A percentile compares a stretch with the other conserved stretches of the same genome.
These are phyloP conservation scores for Crenuchus spilurus DNA, from an alignment of 2,797 vertebrate genomes.

Conservation along the genomic window DNA sequence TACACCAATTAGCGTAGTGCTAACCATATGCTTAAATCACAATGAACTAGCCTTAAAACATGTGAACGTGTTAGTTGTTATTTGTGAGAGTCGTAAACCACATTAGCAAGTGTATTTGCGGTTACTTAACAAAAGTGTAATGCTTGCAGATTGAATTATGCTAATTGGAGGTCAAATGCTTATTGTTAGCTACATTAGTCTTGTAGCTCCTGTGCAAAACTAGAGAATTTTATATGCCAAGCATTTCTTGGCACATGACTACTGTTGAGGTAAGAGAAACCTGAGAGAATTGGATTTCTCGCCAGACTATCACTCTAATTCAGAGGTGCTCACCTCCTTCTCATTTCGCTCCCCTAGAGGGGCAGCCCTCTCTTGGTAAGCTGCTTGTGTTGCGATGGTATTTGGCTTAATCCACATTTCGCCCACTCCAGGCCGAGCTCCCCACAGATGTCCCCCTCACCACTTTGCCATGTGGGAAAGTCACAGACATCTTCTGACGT, in stretches of 20 bases:
- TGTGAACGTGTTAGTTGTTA: no score
- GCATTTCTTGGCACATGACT: background rate
- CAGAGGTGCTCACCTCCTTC: background rate
- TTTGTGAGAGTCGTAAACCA: no score
- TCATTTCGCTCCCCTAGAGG: background rate
- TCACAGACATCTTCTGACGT: conserved; percentile 6
- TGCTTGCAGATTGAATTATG: no score
- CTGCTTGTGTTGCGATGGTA: conserved; percentile 23
- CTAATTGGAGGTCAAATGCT: no score
- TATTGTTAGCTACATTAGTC: background rate
- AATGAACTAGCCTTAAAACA: no score
- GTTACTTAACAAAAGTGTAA: no score
- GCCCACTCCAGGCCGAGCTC: conserved; percentile 28
- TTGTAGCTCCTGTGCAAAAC: conserved; percentile 8
- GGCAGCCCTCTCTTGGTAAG: conserved; percentile 27
- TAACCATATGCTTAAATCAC: no score
- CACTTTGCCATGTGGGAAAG: background rate
- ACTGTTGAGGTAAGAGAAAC: no score
- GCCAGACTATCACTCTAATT: background rate
- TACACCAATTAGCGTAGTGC: no score
- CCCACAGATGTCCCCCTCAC: conserved; percentile 35
- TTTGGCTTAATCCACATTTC: conserved; percentile 24
- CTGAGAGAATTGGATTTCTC: background rate
- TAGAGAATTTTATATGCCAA: background rate
- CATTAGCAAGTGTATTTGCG: no score